Evolutionary conservation across 2,888 invertebrate species (phyloP), one percentile per base, ranked within the genome.

Genomic region (Himalopsyche tibetana): DNA sequence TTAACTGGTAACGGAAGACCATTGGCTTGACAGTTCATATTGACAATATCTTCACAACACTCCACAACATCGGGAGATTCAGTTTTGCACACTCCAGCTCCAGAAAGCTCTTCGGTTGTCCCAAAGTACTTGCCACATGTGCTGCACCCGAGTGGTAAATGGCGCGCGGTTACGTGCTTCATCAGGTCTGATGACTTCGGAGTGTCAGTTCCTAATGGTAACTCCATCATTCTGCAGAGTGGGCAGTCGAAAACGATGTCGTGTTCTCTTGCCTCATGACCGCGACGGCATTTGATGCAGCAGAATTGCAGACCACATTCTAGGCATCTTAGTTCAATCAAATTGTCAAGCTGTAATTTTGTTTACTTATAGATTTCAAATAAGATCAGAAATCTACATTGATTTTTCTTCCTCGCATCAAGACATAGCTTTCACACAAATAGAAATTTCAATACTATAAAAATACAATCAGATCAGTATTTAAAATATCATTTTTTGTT

Each of bases 251-350:
- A 93, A 5, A 90, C 89, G 1, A 93, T 90, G 3, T 90, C 90
- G 90, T 93, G 93, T 4, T 90, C 89, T 2, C 85, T 87, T 84
- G 89, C 89, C 79, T 93, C 93, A 91, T 93, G 93, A 82, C 90
- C 91, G 90, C 91, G 90, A 17, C 93, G 92, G 85, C 93, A 93
- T 17, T 92, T 90, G 4, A 89, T 90, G 84, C 93, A 93, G 89
- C 93, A 93, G 89, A 93, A 93, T 84, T 92, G 89, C 80, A 91
- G 90, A 84, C 91, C 91, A 89, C 93, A 93, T 17, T 92, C 91
- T 85, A 93, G 91, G 88, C 93, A 93, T 89, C 91, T 91, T 80
- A 90, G 90, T 93, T 93, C 90, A 40, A 84, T 82, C 36, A 74
- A 74, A 36, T 74, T 74, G 5, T 74, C 74, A 38, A 74, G 12